Evolutionary conservation across 2,797 vertebrate genomes (phyloP), one percentile per base, ranked within the genome.

Genomic region (Stomatorhinus walkeri): DNA sequence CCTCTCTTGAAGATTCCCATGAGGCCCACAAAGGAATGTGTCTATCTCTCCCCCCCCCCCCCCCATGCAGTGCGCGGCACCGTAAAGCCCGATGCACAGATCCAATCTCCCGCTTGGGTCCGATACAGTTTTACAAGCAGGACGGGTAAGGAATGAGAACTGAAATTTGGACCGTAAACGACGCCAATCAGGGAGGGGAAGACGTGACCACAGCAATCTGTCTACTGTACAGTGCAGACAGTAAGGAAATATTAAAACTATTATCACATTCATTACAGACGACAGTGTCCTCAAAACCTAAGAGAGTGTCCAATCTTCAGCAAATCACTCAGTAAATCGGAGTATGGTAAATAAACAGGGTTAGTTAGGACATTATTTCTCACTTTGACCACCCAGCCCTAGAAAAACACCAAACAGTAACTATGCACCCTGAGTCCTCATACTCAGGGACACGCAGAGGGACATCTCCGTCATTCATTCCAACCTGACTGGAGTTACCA

Each of bases 1-100:
- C 88, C 87, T 72, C 88, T 90, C 54, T 88, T 36, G 84, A 89
- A 40, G 28, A 22, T 10, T 59, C 59, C 59, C 49, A 52, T 16
- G 1, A 76, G 54, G 28, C 19, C 83, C 59, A 52, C 88, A 68
- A 14, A 68, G 85, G 16, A 61, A 28, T 64, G 54, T 1, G 0
- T 3, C 52, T n/a, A n/a, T 32, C 28, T 32, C 56, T 16, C 1
- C 4, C 88, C 61, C 51, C 5, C 81, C 16, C 24, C 68, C 0
- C 68, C 1, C 0, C 5, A 2, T 22, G 24, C 48, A 16, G 1
- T 3, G 10, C 51, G 7, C 28, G 7, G 22, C 68, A 19, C 87
- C 12, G n/a, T n/a, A 24, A 4, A 59, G 32, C 87, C 32, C 5
- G 46, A 48, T 43, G 46, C 54, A 54, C 16, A 19, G 6, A 86